Percentiles rank a stretch among this genome's conserved stretches.
phyloP scores from a whole-genome alignment of 2,888 invertebrate species.

The Chalcosyrphus nemorum region DNA sequence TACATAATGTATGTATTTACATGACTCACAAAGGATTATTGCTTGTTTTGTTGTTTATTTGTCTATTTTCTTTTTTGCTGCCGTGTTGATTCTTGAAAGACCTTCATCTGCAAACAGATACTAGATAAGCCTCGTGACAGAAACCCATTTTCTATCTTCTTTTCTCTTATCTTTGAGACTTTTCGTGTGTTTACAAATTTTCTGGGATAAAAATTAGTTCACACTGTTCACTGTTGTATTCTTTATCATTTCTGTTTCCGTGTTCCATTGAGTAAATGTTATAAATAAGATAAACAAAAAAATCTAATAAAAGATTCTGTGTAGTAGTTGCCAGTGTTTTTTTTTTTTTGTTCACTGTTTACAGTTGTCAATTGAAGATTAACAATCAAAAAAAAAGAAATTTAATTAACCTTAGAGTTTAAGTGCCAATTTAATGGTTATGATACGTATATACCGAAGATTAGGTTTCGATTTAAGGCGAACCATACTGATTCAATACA shows the following conservation, averaged over 20 bases:
- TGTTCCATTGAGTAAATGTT: neutral
- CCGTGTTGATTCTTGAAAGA: neutral
- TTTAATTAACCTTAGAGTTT: neutral
- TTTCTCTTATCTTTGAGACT: neutral
- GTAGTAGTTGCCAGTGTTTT: neutral
- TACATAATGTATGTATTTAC: neutral
- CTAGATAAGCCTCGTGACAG: neutral
- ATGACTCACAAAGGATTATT: neutral
- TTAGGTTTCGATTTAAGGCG: slow-evolving; percentile 36
- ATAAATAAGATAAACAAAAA: neutral
- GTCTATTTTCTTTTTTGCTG: neutral
- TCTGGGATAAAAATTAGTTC: neutral
- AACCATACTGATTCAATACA: slow-evolving; percentile 5
- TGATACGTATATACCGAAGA: slow-evolving; percentile 35
- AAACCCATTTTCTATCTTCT: neutral
- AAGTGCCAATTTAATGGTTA: neutral
- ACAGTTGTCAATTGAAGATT: slow-evolving; percentile 8
- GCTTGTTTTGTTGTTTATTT: neutral
- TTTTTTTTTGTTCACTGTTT: neutral
- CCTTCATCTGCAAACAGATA: neutral
- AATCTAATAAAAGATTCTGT: neutral
- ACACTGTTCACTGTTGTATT: neutral
- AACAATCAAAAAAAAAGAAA: neutral
- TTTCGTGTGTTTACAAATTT: neutral
- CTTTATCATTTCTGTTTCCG: neutral